These are phyloP conservation scores for Rhagium mordax DNA, from an alignment of 2,888 invertebrate species.

Conservation along the genomic window DNA sequence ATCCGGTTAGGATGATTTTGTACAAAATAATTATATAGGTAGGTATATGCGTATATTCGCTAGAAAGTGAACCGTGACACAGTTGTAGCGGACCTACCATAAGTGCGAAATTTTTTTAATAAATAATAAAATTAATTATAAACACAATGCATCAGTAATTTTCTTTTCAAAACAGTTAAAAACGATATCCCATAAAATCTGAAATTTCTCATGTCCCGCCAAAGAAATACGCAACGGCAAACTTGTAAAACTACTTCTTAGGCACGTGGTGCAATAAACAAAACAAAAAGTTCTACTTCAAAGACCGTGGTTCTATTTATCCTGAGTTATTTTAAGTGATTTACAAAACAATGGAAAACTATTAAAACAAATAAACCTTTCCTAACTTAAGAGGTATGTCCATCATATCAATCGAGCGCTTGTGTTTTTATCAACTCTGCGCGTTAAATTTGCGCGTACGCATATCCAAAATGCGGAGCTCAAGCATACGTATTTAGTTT, in stretches of 20 bases:
- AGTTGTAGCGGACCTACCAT: no score
- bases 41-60: background rate
- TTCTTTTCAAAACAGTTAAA: background rate
- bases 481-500: constrained; percentile 44
- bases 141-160: no score
- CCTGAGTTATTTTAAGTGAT: background rate
- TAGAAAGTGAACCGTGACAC: no score
- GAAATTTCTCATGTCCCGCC: constrained; percentile 7
- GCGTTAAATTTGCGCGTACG: constrained; percentile 32
- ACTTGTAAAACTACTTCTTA: constrained; percentile 32
- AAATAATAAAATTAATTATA: no score
- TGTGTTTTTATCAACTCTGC: constrained; percentile 7
- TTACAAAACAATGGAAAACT: background rate
- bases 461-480: constrained; percentile 34
- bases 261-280: constrained; percentile 48
- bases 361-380: background rate
- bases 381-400: background rate
- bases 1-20: no score
- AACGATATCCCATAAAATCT: no score
- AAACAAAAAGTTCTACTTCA: constrained; percentile 20
- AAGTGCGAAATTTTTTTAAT: no score
- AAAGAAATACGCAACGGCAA: constrained; percentile 44
- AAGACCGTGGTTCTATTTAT: background rate
- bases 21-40: no score
- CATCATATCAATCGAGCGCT: background rate